A percentile compares a stretch with the other conserved stretches of the same genome.
Conservation (phyloP, 92 coral and sea anemone species). For the Palythoa caribaeorum region DNA sequence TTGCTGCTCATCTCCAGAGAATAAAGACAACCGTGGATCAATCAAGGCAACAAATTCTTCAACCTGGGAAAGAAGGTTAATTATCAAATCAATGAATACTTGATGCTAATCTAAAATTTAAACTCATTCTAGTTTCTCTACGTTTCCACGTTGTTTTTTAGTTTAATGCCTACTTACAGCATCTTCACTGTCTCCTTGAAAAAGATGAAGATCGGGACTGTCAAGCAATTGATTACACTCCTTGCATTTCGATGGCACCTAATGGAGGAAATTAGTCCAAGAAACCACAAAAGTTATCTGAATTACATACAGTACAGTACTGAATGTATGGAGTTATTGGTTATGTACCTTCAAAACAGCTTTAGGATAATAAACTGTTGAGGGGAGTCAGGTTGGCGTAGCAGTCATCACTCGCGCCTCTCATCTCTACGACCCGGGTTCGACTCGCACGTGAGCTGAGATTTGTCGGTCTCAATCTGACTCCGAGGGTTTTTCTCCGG, state of each 20-base stretch:
- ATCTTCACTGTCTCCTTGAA: constrained; percentile 91
- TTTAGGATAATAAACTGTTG: too few relatives aligned
- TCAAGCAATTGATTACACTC: constrained; percentile 89
- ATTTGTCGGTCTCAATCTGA: too few relatives aligned
- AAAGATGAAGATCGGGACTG: constrained; percentile 86
- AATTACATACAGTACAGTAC: background rate
- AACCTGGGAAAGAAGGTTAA: constrained; percentile 65
- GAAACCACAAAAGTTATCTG: background rate
- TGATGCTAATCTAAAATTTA: too few relatives aligned
- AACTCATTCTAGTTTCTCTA: background rate
- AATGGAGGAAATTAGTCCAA: background rate
- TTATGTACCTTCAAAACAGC: background rate
- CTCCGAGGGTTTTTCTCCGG: too few relatives aligned
- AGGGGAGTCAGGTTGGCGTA: too few relatives aligned
- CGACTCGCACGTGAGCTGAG: too few relatives aligned
- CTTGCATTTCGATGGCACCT: constrained; percentile 93
- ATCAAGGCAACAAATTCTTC: constrained; percentile 95
- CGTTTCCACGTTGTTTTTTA: background rate
- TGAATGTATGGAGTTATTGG: background rate
- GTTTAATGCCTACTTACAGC: constrained; percentile 70
- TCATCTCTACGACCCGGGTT: too few relatives aligned
- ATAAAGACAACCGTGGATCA: constrained; percentile 91
- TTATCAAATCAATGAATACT: background rate
- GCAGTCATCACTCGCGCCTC: too few relatives aligned
- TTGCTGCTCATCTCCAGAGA: constrained; percentile 94